These are phyloP conservation scores for Antechinus stuartii DNA, from an alignment of 2,113 vertebrate genomes.

Conservation along the genomic window DNA sequence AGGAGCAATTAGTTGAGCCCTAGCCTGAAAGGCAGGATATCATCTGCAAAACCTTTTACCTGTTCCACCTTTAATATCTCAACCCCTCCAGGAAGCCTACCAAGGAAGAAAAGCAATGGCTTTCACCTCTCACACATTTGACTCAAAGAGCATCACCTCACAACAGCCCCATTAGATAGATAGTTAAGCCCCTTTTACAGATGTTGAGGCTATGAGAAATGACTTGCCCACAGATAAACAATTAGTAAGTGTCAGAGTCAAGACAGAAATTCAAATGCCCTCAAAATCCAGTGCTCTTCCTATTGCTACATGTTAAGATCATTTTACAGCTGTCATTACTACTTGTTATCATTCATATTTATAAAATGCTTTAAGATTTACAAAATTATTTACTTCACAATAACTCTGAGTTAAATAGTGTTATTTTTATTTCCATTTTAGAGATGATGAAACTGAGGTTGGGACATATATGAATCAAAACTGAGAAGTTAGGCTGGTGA, in stretches of 20 bases:
- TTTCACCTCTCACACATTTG: background rate
- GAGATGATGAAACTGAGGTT: background rate
- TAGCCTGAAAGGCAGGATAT: background rate
- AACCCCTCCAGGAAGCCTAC: background rate
- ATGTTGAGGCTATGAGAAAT: background rate
- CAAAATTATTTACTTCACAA: background rate
- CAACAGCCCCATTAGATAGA: background rate
- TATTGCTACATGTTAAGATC: background rate
- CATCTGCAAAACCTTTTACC: background rate
- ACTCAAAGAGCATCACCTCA: background rate
- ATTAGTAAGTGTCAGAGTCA: background rate
- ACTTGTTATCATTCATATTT: background rate
- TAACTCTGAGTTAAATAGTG: background rate
- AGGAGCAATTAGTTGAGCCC: background rate
- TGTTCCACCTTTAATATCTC: background rate
- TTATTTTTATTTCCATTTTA: background rate
- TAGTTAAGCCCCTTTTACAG: background rate
- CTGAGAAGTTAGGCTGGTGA: background rate
- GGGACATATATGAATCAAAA: background rate
- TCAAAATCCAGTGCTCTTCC: background rate
- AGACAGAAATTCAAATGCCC: background rate
- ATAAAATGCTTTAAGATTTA: background rate
- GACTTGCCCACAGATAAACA: background rate
- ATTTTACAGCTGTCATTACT: background rate
- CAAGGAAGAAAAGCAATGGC: background rate